Conservation (phyloP, 2,888 invertebrate genomes). For the Julus scanicus region DNA sequence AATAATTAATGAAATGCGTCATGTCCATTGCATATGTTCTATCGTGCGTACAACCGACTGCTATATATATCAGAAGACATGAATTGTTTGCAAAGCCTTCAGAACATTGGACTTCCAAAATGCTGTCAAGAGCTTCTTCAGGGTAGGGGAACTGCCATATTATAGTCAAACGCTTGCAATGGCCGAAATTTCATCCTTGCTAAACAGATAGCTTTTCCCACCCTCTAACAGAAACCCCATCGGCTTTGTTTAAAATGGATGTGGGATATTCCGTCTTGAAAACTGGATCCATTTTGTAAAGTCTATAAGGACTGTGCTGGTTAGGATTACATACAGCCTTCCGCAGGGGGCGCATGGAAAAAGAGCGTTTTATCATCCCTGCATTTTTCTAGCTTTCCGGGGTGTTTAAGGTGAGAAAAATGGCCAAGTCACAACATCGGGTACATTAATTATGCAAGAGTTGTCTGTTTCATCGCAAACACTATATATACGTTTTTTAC, state of each 20-base stretch:
- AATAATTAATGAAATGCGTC: background rate
- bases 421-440: conserved; percentile 26
- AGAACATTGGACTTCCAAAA: no score
- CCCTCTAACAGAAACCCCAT: background rate
- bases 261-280: conserved; percentile 1
- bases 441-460: background rate
- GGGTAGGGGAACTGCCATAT: background rate
- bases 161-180: background rate
- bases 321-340: background rate
- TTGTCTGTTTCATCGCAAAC: background rate
- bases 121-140: background rate
- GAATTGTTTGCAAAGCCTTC: background rate
- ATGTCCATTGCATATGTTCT: background rate
- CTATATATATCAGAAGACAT: background rate
- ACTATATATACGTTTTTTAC: background rate
- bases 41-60: background rate
- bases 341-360: background rate
- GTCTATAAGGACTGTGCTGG: background rate
- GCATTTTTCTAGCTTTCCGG: background rate
- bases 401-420: conserved; percentile 21
- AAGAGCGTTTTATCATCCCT: background rate
- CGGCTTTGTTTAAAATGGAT: background rate
- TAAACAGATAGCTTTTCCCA: conserved; percentile 8
- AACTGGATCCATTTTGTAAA: conserved; percentile 6
- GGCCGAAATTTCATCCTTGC: conserved; percentile 17